Evolutionary conservation across 1,140 invertebrate species (phyloP).

Genomic region (Trichomalopsis sarcophagae): DNA sequence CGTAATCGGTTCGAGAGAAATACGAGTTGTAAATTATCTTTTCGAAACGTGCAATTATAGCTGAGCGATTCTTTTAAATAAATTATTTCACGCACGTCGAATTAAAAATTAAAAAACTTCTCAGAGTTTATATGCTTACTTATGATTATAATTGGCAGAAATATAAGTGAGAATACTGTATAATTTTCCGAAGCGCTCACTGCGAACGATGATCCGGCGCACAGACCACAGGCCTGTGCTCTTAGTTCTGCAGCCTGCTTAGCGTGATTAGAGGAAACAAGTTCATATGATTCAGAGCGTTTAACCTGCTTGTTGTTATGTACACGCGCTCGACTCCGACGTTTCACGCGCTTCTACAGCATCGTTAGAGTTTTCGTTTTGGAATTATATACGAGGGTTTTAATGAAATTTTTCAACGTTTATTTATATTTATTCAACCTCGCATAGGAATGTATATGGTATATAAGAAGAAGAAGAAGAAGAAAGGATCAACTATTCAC

Average conservation of each 20-base stretch:
- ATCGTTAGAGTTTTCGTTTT: neutral
- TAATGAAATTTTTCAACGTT: too few relatives aligned
- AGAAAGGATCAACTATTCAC: constrained; percentile 24
- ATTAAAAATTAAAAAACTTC: too few relatives aligned
- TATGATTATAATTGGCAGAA: neutral
- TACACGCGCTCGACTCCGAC: neutral
- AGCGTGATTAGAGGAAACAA: neutral
- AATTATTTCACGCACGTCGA: too few relatives aligned
- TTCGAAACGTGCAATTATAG: too few relatives aligned
- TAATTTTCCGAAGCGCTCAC: neutral
- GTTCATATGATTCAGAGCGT: neutral
- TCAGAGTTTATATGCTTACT: too few relatives aligned
- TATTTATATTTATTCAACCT: too few relatives aligned
- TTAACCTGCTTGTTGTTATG: neutral
- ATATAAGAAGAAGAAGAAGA: neutral
- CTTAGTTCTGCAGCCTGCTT: neutral
- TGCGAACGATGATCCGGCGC: neutral
- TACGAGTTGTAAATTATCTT: too few relatives aligned
- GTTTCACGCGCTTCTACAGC: neutral
- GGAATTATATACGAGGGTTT: too few relatives aligned
- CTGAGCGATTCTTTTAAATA: too few relatives aligned
- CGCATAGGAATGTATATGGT: neutral
- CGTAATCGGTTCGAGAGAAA: too few relatives aligned
- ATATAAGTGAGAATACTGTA: neutral
- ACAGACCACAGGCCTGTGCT: too few relatives aligned